phyloP scores from a whole-genome alignment of 2,797 vertebrate species.

The Pogoniulus pusillus region DNA sequence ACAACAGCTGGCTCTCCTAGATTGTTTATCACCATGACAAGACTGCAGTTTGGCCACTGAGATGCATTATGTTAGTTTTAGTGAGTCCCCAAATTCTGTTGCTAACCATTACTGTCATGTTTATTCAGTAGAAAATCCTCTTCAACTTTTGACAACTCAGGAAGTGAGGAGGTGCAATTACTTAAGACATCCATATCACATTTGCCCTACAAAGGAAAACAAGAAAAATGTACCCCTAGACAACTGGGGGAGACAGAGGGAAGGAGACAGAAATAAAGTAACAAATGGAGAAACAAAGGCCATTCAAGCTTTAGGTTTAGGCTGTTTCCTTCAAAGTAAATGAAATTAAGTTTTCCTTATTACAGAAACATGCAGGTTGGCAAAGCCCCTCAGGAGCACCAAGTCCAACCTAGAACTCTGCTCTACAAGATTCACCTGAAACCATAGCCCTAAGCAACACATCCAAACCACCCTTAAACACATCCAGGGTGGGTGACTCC shows the following conservation, averaged over 20 bases:
- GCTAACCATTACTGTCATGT: background rate
- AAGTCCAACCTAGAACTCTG: too few species aligned
- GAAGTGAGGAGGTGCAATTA: background rate
- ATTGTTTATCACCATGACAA: background rate
- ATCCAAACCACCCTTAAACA: too few species aligned
- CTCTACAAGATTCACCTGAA: too few species aligned
- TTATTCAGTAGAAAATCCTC: slow-evolving; percentile 15
- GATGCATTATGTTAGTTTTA: background rate
- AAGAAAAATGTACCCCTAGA: background rate
- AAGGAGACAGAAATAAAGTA: background rate
- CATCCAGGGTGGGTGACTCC: too few species aligned
- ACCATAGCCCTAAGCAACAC: too few species aligned
- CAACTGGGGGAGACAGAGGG: fast-evolving
- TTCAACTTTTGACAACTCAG: slow-evolving; percentile 21
- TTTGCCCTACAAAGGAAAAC: slow-evolving; percentile 1
- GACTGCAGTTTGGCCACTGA: background rate
- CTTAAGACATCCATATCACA: background rate
- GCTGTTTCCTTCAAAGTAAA: background rate
- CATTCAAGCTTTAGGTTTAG: background rate
- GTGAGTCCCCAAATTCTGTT: background rate
- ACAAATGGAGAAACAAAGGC: background rate
- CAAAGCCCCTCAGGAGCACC: too few species aligned
- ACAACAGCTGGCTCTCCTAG: background rate
- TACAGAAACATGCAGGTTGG: too few species aligned
- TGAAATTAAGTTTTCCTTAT: too few species aligned